Evolutionary conservation across 2,888 invertebrate genomes (phyloP), one percentile per base, ranked within the genome.

Genomic region (Drepanosiphum platanoidis): DNA sequence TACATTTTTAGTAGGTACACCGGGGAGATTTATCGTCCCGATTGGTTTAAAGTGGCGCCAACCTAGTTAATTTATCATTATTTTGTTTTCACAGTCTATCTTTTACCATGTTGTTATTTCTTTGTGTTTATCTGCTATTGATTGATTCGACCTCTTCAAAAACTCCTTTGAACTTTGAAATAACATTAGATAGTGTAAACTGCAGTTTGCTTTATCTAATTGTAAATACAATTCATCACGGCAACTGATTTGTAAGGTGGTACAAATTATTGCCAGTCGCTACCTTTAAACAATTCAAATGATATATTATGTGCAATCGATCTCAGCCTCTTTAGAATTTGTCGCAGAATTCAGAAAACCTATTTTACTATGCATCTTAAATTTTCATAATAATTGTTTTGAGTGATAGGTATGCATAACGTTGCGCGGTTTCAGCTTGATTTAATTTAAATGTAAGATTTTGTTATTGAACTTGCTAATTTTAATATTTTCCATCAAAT

Each of bases 401-500:
- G 15, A 7, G 22, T 52, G 15, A 18, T 18, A 52, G 18, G 15
- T 52, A 22, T 52, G 5, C n/a, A n/a, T n/a, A n/a, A n/a, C 22
- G 15, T 52, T 70, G 34, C 68, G 27, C n/a, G 27, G 13, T 27
- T 22, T 30, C 13, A 32, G 46, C 7, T 32, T 32, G 22, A 75
- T 64, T n/a, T 1, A 80, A 71, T 81, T 82, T 80, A 80, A n/a
- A 11, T 15, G 34, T 39, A 70, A 52, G 34, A 39, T 58, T 22
- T 81, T 27, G 15, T 52, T 13, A 42, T 70, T 52, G 46, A 52
- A 52, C n/a, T 52, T 79, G 36, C 39, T 82, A 82, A 82, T 82
- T 75, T 74, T 84, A n/a, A 77, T 30, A 70, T 77, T 84, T 84
- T 70, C 75, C 52, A 77, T 84, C 27, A 46, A 84, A 68, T 84